These are phyloP conservation scores for Aphelenchoides besseyi DNA, from an alignment of 1,140 invertebrate species.

Conservation along the genomic window DNA sequence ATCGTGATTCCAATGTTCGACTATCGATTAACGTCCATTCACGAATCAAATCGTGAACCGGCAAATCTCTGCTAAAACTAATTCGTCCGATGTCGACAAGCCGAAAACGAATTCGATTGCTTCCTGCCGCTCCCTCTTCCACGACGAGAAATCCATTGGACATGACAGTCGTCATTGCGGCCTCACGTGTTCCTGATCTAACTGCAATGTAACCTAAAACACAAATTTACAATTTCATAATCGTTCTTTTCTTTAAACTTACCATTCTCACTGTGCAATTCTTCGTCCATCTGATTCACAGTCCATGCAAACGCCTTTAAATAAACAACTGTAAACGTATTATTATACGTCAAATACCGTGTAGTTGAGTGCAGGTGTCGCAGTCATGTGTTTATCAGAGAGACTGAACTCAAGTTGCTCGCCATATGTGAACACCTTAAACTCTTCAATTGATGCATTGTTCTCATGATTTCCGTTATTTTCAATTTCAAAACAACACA, in stretches of 20 bases:
- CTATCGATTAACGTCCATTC: slow-evolving; percentile 45
- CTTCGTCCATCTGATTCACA: slow-evolving; percentile 4
- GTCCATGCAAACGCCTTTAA: slow-evolving; percentile 54
- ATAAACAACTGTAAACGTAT: not conserved
- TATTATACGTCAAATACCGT: slow-evolving; percentile 35
- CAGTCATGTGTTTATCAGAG: slow-evolving; percentile 46
- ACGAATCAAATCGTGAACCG: slow-evolving; percentile 57
- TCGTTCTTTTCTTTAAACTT: too few species aligned
- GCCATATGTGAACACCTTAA: slow-evolving; percentile 53
- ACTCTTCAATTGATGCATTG: not conserved
- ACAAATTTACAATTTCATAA: too few species aligned
- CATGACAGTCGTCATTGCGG: slow-evolving; percentile 56
- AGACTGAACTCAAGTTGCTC: slow-evolving; percentile 57
- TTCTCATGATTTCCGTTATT: slow-evolving; percentile 1
- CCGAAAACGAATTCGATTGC: slow-evolving; percentile 43
- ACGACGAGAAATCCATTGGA: slow-evolving; percentile 62
- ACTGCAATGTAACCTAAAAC: slow-evolving; percentile 1
- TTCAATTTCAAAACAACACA: too few species aligned
- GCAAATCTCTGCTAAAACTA: slow-evolving; percentile 59
- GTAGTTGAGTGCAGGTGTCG: slow-evolving; percentile 55
- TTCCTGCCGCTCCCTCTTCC: slow-evolving; percentile 50
- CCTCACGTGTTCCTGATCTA: not conserved
- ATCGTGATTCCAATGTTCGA: slow-evolving; percentile 33
- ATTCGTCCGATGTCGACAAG: slow-evolving; percentile 61
- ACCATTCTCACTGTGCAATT: slow-evolving; percentile 15